phyloP scores from a whole-genome alignment of 1,140 invertebrate genomes.

The Antheraea pernyi region DNA sequence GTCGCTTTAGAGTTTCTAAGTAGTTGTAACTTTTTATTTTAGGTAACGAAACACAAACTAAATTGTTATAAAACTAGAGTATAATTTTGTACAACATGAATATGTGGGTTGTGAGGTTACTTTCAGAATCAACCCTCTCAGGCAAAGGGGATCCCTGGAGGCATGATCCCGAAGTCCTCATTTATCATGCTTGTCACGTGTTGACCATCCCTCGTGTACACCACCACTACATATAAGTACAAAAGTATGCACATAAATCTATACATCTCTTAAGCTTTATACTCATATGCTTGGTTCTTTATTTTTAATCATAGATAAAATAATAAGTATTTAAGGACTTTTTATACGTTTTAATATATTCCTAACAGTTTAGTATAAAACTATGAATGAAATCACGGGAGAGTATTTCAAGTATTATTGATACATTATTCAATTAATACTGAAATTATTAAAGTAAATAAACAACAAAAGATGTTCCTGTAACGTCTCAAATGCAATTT shows the following conservation, averaged over 20 bases:
- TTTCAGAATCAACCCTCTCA: conserved; percentile 40
- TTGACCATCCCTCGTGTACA: conserved; percentile 71
- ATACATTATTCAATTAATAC: too few species aligned
- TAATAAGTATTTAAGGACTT: background rate
- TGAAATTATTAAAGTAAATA: too few species aligned
- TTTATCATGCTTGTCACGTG: conserved; percentile 74
- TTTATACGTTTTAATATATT: too few species aligned
- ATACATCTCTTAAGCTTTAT: conserved; percentile 18
- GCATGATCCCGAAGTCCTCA: conserved; percentile 67
- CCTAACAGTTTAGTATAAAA: too few species aligned
- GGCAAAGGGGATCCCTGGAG: conserved; percentile 59
- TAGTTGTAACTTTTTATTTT: conserved; percentile 30
- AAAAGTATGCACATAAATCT: conserved; percentile 40
- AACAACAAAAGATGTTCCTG: too few species aligned
- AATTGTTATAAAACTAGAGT: conserved; percentile 20
- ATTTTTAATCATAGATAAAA: conserved; percentile 7
- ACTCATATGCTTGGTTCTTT: conserved; percentile 20
- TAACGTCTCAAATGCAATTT: too few species aligned
- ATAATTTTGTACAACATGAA: conserved; percentile 36
- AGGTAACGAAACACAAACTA: conserved; percentile 29
- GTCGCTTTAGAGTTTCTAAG: conserved; percentile 54
- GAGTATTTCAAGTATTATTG: too few species aligned
- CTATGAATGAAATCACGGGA: too few species aligned
- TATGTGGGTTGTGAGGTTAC: conserved; percentile 43
- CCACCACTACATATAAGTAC: conserved; percentile 55